These are phyloP conservation scores for Sycophila sp. DNA, from an alignment of 1,140 invertebrate species.

Conservation along the genomic window DNA sequence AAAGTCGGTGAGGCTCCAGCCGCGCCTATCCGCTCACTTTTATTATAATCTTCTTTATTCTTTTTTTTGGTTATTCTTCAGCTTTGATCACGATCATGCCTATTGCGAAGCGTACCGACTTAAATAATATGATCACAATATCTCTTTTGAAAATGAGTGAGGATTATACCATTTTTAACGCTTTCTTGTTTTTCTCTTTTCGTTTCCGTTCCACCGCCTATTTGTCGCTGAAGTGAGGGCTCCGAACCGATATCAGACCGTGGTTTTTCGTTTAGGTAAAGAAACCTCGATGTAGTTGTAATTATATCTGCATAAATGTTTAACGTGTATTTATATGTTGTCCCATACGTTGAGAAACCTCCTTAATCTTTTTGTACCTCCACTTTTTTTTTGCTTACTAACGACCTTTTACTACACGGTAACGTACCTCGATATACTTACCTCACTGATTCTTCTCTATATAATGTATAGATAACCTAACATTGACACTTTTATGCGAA, in stretches of 20 bases:
- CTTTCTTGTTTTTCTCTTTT: conserved; percentile 38
- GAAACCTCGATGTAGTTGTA: conserved; percentile 5
- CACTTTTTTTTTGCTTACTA: no score
- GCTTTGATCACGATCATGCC: conserved; percentile 16
- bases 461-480: no score
- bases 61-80: conserved; percentile 1
- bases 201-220: no score
- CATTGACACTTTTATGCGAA: no score
- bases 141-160: no score
- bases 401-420: no score
- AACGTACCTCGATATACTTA: no score
- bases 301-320: neutral
- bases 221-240: conserved; percentile 59
- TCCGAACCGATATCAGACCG: conserved; percentile 64
- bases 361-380: no score
- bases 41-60: conserved; percentile 4
- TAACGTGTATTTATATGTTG: conserved; percentile 10
- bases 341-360: neutral
- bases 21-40: neutral
- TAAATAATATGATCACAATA: conserved; percentile 32
- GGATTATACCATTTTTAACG: conserved; percentile 23
- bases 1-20: conserved; percentile 59
- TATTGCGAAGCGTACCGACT: neutral
- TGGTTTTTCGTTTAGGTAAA: conserved; percentile 67
- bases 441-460: no score